Base-by-base conservation (phyloP, 2,113 vertebrate genomes). In the Corvus cornix region DNA sequence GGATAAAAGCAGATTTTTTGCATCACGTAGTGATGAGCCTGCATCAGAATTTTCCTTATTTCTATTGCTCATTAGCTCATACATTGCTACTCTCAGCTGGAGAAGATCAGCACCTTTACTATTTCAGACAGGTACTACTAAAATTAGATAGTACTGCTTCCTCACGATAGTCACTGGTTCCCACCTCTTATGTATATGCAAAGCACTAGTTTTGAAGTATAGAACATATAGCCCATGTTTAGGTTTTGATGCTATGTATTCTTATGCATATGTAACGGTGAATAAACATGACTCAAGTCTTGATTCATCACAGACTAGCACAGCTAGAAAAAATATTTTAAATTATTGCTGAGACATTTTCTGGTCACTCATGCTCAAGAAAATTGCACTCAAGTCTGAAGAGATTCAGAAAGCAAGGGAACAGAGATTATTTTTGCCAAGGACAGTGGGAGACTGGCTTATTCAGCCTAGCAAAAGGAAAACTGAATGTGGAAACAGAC, bases 1-100 rank as follows among this genome's bases (percentile, higher is more conserved):
- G 43, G 16, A 96, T 85, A 89, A 94, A 94, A 91, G 31, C 7
- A 59, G 49, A 31, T 46, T 53, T 92, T 95, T 93, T 81, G 15
- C 53, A 69, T 69, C 18, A 76, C 6, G 4, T 46, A 53, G 20
- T 53, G 66, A 82, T 79, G 46, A 91, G 18, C 37, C 41, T 76
- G 58, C 58, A 76, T 92, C 28, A 76, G 62, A 94, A 46, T 96
- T 84, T 87, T 87, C 70, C 27, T 68, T 76, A 51, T 62, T 68
- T 11, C 11, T 79, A 7, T 41, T n/a, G 20, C 18, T 89, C 37
- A 41, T 87, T 87, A 87, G 12, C 23, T 78, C 53, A 27, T 84
- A 58, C 68, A 60, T 31, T 44, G n/a, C 12, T 70, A 30, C 4
- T 73, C 53, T 76, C 53, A 56, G 30, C 6, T 48, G 55, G 21